Base-by-base conservation (phyloP, 2,113 vertebrate species). In the Chaenocephalus aceratus region DNA sequence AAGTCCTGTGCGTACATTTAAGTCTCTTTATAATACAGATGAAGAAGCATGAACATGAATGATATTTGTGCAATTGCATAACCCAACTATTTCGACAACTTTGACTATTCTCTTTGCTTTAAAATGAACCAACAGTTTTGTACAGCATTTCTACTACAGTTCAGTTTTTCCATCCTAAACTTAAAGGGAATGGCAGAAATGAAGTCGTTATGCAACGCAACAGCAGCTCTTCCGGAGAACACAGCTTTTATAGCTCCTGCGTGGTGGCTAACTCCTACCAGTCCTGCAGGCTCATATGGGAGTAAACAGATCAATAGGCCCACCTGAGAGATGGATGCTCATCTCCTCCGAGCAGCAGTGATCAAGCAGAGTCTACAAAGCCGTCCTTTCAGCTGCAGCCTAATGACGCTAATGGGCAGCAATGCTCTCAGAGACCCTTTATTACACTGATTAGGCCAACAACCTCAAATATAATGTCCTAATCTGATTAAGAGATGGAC, bases 241-340 rank as follows among this genome's bases (percentile, higher is more conserved):
- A 26, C 65, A 52, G 54, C 13, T 79, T 71, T 68, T 85, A 84
- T 12, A 82, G 81, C 77, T 85, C 51, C 84, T 74, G 68, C 63
- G 82, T 48, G 78, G 69, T 51, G 49, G 66, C 77, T 57, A 82
- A 84, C 84, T 80, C 88, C 83, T 72, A 23, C 58, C 21, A 88
- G 76, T 79, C 78, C 76, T 56, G 72, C 81, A 6, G 48, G 77
- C 84, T 89, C 85, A 72, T 75, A 56, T 67, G 92, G 73, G 78
- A 89, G 91, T 89, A 92, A 93, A 88, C 93, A 86, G 92, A 89
- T 92, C 92, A 88, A 91, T 92, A 88, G 56, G 66, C 70, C 83
- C 89, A 92, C 87, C 90, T 91, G 90, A 92, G 82, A 88, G 90
- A 84, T 79, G 76, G 81, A 89, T 74, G 87, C 81, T 75, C 79